A percentile compares a stretch with the other conserved stretches of the same genome.
Evolutionary conservation across 2,888 invertebrate species (phyloP).

Genomic region (Apocheima hispidaria): DNA sequence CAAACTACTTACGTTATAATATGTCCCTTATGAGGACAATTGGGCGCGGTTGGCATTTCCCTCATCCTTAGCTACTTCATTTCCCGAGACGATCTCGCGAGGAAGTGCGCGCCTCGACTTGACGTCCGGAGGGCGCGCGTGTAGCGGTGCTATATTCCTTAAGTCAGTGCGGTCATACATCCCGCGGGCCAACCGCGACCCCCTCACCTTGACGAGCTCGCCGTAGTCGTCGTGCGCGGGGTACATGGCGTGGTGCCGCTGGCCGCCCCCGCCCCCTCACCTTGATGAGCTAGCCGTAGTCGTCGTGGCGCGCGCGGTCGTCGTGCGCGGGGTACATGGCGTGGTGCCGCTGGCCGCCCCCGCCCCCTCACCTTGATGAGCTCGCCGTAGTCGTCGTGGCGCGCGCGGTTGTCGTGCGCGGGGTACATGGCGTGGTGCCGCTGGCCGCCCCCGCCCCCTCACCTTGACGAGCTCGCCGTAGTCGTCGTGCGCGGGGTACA

Average conservation of each 20-base stretch:
- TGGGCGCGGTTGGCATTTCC: no score
- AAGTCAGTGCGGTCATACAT: no score
- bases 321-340: not conserved
- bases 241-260: conserved; percentile 81
- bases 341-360: not conserved
- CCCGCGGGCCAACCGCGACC: no score
- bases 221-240: conserved; percentile 92
- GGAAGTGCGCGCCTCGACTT: no score
- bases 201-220: conserved; percentile 91
- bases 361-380: conserved; percentile 28
- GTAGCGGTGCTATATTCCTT: no score
- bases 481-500: conserved; percentile 2
- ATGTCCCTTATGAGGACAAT: no score
- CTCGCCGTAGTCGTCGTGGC: conserved; percentile 79
- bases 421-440: conserved; percentile 1
- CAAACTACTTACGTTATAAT: no score
- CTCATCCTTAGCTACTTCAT: no score
- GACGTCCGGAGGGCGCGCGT: no score
- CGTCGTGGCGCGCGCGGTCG: conserved; percentile 70
- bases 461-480: not conserved
- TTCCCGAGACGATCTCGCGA: no score
- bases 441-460: not conserved
- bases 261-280: no score
- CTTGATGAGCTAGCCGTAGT: conserved; percentile 88
- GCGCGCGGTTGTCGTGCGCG: conserved; percentile 94